Conservation (phyloP, 2,888 invertebrate species). For the Cheiracanthium punctorium region DNA sequence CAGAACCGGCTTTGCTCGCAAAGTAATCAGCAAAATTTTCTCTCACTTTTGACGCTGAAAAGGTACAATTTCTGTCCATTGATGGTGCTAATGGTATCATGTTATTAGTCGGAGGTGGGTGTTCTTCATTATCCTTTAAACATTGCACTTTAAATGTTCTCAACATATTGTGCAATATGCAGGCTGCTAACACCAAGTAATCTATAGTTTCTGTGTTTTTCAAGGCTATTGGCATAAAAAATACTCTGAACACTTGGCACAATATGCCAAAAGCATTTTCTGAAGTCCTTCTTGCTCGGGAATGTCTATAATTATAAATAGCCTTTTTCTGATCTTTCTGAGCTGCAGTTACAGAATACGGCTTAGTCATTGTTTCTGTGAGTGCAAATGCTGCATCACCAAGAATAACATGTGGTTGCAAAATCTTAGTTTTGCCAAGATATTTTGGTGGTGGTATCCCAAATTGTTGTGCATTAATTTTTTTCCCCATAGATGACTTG, state of each 20-base stretch:
- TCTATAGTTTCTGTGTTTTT: neutral
- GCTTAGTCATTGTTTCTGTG: conserved; percentile 10
- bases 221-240: neutral
- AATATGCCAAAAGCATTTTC: conserved; percentile 42
- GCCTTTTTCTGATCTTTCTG: conserved; percentile 1
- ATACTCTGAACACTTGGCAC: conserved; percentile 10
- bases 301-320: conserved; percentile 22
- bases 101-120: neutral
- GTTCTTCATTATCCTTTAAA: neutral
- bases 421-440: neutral
- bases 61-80: neutral
- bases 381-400: conserved; percentile 49
- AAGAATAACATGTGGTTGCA: conserved; percentile 20
- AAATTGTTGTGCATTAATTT: neutral
- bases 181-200: neutral
- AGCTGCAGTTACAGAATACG: neutral
- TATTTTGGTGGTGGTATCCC: neutral
- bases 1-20: neutral
- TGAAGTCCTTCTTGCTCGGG: conserved; percentile 6
- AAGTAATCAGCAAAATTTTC: neutral
- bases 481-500: conserved; percentile 12
- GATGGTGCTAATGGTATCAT: neutral
- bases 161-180: neutral
- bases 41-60: neutral
- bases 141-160: neutral